phyloP scores from a whole-genome alignment of 1,140 invertebrate species.

The Charaxes varanes region DNA sequence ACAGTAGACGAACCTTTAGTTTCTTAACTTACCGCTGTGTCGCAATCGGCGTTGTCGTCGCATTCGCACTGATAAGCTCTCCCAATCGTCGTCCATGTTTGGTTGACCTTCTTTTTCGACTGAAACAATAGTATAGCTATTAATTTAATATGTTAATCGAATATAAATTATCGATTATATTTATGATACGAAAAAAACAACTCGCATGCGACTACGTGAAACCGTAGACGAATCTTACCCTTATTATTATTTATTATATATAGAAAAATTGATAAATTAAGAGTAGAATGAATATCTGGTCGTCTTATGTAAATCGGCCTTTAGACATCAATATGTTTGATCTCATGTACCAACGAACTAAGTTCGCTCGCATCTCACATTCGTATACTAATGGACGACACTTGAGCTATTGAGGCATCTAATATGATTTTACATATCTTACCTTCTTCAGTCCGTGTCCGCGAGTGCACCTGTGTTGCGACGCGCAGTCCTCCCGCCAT shows the following conservation, averaged over 20 bases:
- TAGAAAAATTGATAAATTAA: too few species aligned
- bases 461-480: constrained; percentile 84
- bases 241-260: too few species aligned
- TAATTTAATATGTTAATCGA: constrained; percentile 12
- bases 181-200: too few species aligned
- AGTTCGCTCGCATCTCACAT: too few species aligned
- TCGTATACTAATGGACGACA: too few species aligned
- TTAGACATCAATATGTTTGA: too few species aligned
- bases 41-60: constrained; percentile 77
- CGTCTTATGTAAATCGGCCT: too few species aligned
- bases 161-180: too few species aligned
- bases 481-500: constrained; percentile 83
- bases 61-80: constrained; percentile 83
- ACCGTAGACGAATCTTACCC: too few species aligned
- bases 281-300: too few species aligned
- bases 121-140: constrained; percentile 28
- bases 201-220: too few species aligned
- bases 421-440: background rate
- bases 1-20: constrained; percentile 24
- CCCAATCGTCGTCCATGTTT: constrained; percentile 81
- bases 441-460: constrained; percentile 85
- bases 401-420: background rate
- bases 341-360: too few species aligned
- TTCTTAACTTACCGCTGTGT: constrained; percentile 53
- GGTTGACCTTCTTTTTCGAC: constrained; percentile 78